Base-by-base conservation (phyloP, 1,140 invertebrate genomes). In the Bombus sibiricus region DNA sequence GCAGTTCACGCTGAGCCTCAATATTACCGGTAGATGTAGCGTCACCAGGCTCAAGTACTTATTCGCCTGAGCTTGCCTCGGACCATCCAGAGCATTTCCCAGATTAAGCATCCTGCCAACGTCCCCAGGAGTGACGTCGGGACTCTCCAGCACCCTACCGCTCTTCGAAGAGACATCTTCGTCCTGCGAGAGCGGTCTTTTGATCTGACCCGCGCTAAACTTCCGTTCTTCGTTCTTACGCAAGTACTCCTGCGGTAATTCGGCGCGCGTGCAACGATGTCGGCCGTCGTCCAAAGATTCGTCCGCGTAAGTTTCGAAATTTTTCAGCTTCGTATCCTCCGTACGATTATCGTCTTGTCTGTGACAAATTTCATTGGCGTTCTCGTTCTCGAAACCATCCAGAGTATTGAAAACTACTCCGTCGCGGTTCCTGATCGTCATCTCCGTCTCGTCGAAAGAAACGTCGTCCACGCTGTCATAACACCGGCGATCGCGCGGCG, bases 1-100 rank as follows among this genome's bases (percentile, higher is more conserved):
- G 90, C 96, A 96, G 91, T 96, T 96, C 79, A 96, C 94, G 75
- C 96, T 96, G 76, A 96, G 94, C 86, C 96, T 94, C 37, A 96
- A 92, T 84, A 96, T 96, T 73, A 96, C 96, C 22, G 96, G 96
- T 86, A 96, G 93, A 93, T 96, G 96, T 69, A 96, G 87, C 62
- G 95, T 95, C 64, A 96, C 96, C 86, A 96, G 91, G 76, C 95
- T 96, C 73, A 96, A 91, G 81, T 96, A 96, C 87, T 96, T 95
- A 87, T 95, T 95, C 12, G 94, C 86, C 62, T 94, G 93, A 1
- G 92, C 95, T 37, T 94, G 94, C 18, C 95, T 94, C 12, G 95
- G 95, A 25, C 94, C 94, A 69, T 96, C 95, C 28, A 95, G 83
- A 18, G 94, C 94, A 86, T 95, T 95, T 12, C 94, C 95, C 8